Evolutionary conservation across 2,888 invertebrate genomes (phyloP).

Genomic region (Iselma pallidipennis): DNA sequence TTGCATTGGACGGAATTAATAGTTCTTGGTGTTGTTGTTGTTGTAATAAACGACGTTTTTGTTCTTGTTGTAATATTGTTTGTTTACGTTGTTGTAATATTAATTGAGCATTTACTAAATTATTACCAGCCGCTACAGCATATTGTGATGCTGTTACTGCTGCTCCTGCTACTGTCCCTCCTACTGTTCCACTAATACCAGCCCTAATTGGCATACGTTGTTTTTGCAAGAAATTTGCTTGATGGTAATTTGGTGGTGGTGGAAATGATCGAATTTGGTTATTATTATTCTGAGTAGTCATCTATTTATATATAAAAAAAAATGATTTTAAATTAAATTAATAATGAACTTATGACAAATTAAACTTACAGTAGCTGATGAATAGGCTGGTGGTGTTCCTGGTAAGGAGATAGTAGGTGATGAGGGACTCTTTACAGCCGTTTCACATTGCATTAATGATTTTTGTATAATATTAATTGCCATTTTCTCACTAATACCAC

Average conservation of each 20-base stretch:
- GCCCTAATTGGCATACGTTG: constrained; percentile 23
- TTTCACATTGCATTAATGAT: constrained; percentile 86
- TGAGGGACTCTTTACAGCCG: constrained; percentile 65
- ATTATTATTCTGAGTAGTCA: constrained; percentile 39
- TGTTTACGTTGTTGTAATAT: constrained; percentile 54
- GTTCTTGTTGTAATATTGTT: constrained; percentile 52
- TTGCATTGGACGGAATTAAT: constrained; percentile 76
- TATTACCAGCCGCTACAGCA: constrained; percentile 27
- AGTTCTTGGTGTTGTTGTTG: constrained; percentile 81
- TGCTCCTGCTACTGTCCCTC: background rate
- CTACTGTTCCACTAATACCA: constrained; percentile 16
- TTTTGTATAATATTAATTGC: constrained; percentile 90
- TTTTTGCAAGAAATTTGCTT: constrained; percentile 33
- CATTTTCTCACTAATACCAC: constrained; percentile 70
- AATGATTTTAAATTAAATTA: constrained; percentile 1
- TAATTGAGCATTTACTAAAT: constrained; percentile 43
- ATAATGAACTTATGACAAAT: constrained; percentile 22
- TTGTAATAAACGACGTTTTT: constrained; percentile 73
- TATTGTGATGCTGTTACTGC: constrained; percentile 27
- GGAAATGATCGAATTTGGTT: constrained; percentile 41
- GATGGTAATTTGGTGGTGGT: constrained; percentile 54
- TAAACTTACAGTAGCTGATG: constrained; percentile 48
- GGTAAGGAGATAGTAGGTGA: constrained; percentile 59
- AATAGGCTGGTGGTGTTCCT: constrained; percentile 67
- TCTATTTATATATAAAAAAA: constrained; percentile 24